Percentiles rank a stretch among this genome's conserved stretches.
phyloP scores from a whole-genome alignment of 2,888 invertebrate genomes.

The Chouioia cunea region DNA sequence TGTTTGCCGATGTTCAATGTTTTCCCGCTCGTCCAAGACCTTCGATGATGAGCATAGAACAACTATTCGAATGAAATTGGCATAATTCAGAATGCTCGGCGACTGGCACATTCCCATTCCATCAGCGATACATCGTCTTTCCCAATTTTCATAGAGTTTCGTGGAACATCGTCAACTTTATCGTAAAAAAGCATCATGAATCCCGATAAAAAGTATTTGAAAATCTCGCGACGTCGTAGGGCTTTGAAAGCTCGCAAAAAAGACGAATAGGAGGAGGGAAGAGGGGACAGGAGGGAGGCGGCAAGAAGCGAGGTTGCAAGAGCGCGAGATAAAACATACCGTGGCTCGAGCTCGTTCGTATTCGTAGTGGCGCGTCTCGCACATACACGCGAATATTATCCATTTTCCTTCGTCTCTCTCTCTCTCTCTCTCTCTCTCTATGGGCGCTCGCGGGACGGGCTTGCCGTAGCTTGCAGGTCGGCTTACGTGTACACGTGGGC shows the following conservation, averaged over 20 bases:
- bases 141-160: conserved; percentile 26
- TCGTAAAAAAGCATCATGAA: conserved; percentile 44
- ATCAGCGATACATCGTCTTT: conserved; percentile 9
- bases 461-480: conserved; percentile 50
- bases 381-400: conserved; percentile 55
- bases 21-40: no score
- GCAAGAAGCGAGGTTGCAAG: neutral
- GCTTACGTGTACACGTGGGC: conserved; percentile 36
- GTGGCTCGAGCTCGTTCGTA: conserved; percentile 50
- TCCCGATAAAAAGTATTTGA: conserved; percentile 44
- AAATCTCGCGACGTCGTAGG: conserved; percentile 43
- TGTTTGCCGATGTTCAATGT: no score
- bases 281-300: conserved; percentile 15
- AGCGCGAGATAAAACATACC: conserved; percentile 20
- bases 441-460: conserved; percentile 39
- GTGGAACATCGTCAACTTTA: conserved; percentile 34
- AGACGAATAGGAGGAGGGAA: conserved; percentile 13
- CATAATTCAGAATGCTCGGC: no score
- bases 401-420: conserved; percentile 52
- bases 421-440: conserved; percentile 16
- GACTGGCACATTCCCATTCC: no score
- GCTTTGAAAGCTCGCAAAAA: conserved; percentile 47
- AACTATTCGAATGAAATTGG: no score
- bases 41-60: no score
- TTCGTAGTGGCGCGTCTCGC: conserved; percentile 52